Base-by-base conservation (phyloP, 2,113 vertebrate genomes). In the Dendropsophus ebraccatus region DNA sequence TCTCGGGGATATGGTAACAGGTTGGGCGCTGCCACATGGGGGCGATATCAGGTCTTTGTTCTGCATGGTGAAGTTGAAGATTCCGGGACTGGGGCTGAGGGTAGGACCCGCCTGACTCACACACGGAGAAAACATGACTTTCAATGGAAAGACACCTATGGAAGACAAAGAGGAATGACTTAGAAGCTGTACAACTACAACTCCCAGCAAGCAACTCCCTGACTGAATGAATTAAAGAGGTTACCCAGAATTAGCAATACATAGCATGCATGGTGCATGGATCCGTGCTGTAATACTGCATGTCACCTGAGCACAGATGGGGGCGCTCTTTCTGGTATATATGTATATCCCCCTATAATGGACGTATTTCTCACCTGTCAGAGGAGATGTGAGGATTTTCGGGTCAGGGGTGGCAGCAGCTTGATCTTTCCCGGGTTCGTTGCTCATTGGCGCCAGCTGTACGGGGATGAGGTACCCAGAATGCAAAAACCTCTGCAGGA, bases 61-160 rank as follows among this genome's bases (percentile, higher is more conserved):
- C 80, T 98, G 97, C 85, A 99, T 90, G 4, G 96, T 97, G 87
- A 99, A 97, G 93, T 97, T 98, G 62, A 98, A 89, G 91, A 97
- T 93, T 62, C 96, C 96, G 0, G 96, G 95, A 82, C 94, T 96
- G 3, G 95, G 96, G 80, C 92, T 94, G 14, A 35, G 19, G 12
- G 91, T 94, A 86, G 91, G 87, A 0, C 93, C 91, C 8, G 47
- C 3, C 80, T 56, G 87, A 83, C 86, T 93, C 62, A 93, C 87
- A 0, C 93, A 89, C 37, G 93, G 91, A 4, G 92, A 94, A 67
- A 94, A 87, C 93, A 93, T 94, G 62, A 96, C 88, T 52, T 95
- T 94, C 87, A 95, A 62, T 80, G 95, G 94, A 90, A 96, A 92
- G 67, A 95, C 95, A 83, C 97, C 98, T 99, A 91, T 49, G 16